Percentiles rank a stretch among this genome's conserved stretches.
phyloP scores from a whole-genome alignment of 2,113 vertebrate genomes.

The Pelobates fuscus region DNA sequence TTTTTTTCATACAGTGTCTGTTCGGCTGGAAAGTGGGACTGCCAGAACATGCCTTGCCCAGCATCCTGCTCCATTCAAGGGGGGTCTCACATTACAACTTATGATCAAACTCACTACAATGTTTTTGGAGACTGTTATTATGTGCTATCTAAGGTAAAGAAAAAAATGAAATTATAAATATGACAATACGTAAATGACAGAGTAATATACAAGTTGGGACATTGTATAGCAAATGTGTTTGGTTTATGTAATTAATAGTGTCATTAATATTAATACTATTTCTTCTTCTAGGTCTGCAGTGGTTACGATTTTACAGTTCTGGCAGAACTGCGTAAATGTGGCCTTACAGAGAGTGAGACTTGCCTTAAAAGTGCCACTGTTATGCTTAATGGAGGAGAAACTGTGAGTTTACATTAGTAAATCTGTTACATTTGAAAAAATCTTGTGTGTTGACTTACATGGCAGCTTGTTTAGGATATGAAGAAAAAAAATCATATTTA shows the following conservation, averaged over 20 bases:
- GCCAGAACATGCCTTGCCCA: conserved; percentile 60
- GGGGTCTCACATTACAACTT: conserved; percentile 67
- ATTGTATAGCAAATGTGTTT: too few species aligned
- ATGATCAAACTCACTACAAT: conserved; percentile 65
- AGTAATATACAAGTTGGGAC: too few species aligned
- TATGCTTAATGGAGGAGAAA: conserved; percentile 61
- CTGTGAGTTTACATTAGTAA: conserved; percentile 66
- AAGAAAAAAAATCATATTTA: too few species aligned
- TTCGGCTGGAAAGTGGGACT: conserved; percentile 67
- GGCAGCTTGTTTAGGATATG: too few species aligned
- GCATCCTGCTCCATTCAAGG: conserved; percentile 66
- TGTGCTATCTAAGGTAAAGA: conserved; percentile 66
- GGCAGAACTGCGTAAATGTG: conserved; percentile 82
- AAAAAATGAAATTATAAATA: too few species aligned
- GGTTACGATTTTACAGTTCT: conserved; percentile 71
- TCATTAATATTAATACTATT: not conserved
- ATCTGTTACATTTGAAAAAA: too few species aligned
- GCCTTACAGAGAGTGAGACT: conserved; percentile 74
- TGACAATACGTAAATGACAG: too few species aligned
- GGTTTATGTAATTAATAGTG: not conserved
- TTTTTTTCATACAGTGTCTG: conserved; percentile 58
- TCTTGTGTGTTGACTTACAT: too few species aligned
- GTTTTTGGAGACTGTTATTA: conserved; percentile 71
- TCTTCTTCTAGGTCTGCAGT: conserved; percentile 60
- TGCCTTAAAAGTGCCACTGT: conserved; percentile 81